These are phyloP conservation scores for Platyrinchus mystaceus DNA, from an alignment of 2,797 vertebrate genomes.

Conservation along the genomic window DNA sequence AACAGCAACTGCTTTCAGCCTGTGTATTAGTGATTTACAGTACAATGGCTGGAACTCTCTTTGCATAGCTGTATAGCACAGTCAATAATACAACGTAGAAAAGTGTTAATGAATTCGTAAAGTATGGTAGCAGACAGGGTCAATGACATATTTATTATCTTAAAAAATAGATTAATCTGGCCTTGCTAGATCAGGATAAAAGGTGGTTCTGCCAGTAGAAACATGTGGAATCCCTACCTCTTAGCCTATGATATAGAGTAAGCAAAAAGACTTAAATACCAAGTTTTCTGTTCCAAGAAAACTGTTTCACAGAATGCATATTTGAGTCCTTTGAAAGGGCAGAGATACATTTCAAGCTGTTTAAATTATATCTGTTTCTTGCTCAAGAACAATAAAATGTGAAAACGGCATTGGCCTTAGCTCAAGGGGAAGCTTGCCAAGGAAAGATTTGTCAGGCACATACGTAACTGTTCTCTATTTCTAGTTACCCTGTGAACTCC, in stretches of 20 bases:
- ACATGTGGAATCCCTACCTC: neutral
- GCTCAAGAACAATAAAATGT: neutral
- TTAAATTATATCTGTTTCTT: neutral
- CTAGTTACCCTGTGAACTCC: neutral
- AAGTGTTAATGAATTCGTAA: constrained; percentile 28
- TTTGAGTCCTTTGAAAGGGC: neutral
- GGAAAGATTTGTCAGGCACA: neutral
- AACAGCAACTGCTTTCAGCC: constrained; percentile 15
- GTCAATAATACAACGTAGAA: constrained; percentile 46
- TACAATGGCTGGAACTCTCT: neutral
- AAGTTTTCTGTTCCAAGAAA: neutral
- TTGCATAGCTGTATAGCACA: neutral
- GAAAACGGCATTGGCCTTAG: neutral
- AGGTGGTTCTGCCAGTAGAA: constrained; percentile 23
- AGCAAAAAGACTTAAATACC: neutral
- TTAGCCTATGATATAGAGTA: neutral
- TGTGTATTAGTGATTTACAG: constrained; percentile 22
- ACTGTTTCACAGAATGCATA: neutral
- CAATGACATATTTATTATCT: constrained; percentile 42
- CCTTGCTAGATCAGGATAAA: constrained; percentile 48
- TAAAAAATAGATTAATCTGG: constrained; percentile 43
- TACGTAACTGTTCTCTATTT: neutral
- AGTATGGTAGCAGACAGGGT: constrained; percentile 21
- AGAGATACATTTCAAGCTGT: neutral
- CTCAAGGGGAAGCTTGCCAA: neutral